phyloP scores from a whole-genome alignment of 2,113 vertebrate species.

The Psilopogon haemacephalus region DNA sequence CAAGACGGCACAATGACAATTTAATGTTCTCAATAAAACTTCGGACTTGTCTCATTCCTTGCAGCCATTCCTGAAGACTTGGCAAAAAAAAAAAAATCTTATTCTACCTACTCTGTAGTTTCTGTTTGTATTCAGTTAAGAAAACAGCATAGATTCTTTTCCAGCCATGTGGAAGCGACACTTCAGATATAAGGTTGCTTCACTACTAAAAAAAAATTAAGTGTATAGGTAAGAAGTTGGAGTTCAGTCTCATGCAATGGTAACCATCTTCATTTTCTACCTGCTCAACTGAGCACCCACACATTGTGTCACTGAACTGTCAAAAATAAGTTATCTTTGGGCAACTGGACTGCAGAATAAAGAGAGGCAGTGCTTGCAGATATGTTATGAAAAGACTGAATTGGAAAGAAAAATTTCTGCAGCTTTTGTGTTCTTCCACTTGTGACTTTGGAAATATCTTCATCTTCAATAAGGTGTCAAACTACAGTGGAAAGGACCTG shows the following conservation, averaged over 20 bases:
- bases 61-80: background rate
- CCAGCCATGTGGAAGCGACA: background rate
- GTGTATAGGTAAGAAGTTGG: background rate
- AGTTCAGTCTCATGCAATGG: background rate
- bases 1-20: background rate
- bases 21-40: background rate
- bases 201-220: background rate
- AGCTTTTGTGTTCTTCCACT: background rate
- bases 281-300: background rate
- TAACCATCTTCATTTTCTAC: background rate
- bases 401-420: too few relatives aligned
- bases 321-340: background rate
- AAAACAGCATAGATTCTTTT: background rate
- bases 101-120: background rate
- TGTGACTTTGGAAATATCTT: background rate
- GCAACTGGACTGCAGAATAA: background rate
- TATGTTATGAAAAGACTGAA: background rate
- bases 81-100: background rate
- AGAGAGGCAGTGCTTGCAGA: background rate
- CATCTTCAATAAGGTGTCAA: background rate
- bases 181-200: background rate
- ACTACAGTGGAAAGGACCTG: background rate
- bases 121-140: background rate
- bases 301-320: background rate
- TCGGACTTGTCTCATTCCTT: background rate